Evolutionary conservation across 2,113 vertebrate species (phyloP).

Genomic region (Microcebus tavaratra): DNA sequence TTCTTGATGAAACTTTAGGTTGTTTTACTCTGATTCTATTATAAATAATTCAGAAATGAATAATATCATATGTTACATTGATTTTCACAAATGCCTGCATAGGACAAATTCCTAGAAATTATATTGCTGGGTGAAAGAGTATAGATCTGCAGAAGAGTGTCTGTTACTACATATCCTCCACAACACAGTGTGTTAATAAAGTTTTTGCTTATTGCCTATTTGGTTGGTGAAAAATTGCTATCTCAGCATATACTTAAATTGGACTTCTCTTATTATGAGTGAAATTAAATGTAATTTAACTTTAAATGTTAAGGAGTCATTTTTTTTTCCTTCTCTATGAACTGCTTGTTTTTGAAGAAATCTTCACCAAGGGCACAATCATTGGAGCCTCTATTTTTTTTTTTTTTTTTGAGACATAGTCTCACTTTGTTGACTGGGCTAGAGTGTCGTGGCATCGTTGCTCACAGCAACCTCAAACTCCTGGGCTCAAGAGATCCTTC

Average conservation of each 20-base stretch:
- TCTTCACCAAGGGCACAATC: constrained; percentile 38
- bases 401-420: too few relatives aligned
- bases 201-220: neutral
- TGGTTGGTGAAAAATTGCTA: neutral
- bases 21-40: neutral
- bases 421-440: too few relatives aligned
- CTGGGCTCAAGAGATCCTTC: too few relatives aligned
- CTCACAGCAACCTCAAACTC: too few relatives aligned
- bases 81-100: neutral
- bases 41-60: neutral
- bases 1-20: neutral
- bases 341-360: constrained; percentile 61
- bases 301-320: constrained; percentile 25
- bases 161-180: neutral
- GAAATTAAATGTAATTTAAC: constrained; percentile 32
- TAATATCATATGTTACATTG: neutral
- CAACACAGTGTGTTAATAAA: neutral
- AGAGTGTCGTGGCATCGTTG: too few relatives aligned
- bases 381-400: constrained; percentile 55
- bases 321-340: constrained; percentile 48
- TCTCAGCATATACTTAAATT: neutral
- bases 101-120: constrained; percentile 9
- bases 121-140: neutral
- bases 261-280: neutral
- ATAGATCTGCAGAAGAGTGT: neutral